These are phyloP conservation scores for Xylocampa areola DNA, from an alignment of 2,888 invertebrate species.

Conservation along the genomic window DNA sequence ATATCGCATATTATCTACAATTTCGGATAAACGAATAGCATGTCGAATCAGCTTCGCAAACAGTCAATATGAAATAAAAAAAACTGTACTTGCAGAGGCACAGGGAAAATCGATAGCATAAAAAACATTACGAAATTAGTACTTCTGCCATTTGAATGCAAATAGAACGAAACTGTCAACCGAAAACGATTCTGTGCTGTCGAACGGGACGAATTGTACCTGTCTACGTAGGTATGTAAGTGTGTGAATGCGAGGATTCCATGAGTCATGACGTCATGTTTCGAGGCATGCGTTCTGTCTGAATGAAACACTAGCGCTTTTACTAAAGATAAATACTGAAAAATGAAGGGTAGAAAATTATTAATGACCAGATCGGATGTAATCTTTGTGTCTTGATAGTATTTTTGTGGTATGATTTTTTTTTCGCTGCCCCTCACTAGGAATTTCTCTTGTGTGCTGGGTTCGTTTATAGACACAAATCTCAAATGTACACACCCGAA, in stretches of 20 bases:
- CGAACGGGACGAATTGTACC: slow-evolving; percentile 3
- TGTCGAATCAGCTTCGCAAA: not conserved
- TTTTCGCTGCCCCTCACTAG: too few species aligned
- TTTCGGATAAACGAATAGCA: not conserved
- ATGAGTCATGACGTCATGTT: slow-evolving; percentile 2
- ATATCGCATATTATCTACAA: too few species aligned
- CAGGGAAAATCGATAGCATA: not conserved
- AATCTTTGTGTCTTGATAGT: too few species aligned
- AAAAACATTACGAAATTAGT: slow-evolving; percentile 2
- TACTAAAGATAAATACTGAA: slow-evolving; percentile 1
- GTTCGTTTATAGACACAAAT: too few species aligned
- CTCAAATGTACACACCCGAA: too few species aligned
- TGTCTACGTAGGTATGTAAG: slow-evolving; percentile 5
- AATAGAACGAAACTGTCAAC: slow-evolving; percentile 13
- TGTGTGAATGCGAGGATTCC: slow-evolving; percentile 2
- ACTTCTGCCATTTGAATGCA: slow-evolving; percentile 3
- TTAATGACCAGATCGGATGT: too few species aligned
- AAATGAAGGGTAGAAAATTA: too few species aligned
- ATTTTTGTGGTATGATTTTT: too few species aligned
- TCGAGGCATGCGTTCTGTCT: not conserved
- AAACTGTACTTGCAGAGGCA: not conserved
- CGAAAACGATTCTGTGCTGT: slow-evolving; percentile 11
- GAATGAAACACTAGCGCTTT: slow-evolving; percentile 7
- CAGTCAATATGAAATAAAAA: not conserved
- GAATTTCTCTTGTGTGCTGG: too few species aligned